Base-by-base conservation (phyloP, 2,797 vertebrate genomes). In the Anniella stebbinsi region DNA sequence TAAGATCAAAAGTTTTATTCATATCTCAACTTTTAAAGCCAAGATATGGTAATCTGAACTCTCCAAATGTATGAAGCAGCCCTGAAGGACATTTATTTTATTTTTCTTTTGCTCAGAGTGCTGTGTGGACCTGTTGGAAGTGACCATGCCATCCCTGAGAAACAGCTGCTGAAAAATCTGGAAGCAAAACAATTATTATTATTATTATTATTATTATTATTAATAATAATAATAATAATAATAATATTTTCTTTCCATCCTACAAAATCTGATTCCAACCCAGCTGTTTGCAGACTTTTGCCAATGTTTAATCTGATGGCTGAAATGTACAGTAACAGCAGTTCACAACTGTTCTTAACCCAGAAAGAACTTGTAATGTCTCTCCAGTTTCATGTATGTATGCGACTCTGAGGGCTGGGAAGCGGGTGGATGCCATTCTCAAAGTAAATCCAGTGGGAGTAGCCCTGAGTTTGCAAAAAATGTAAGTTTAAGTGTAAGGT, bases 321-420 rank as follows among this genome's bases (percentile, higher is more conserved):
- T 92, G 91, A 96, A 96, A 96, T 91, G 86, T 95, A 93, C 93
- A 95, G 94, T 95, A 96, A 96, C 91, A 78, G 91, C 92, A 80
- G 92, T 94, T 92, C 92, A 94, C 90, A 94, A 96, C 87, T 87
- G 92, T 88, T 91, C 93, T 28, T 92, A 88, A 57, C 30, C 36
- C 72, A 63, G 72, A 80, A 63, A 38, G 54, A 70, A 89, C 51
- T 87, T 36, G n/a, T 33, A 93, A 95, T 84, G 36, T 87, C 66
- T 90, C 90, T 92, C 90, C 92, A 90, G 89, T 82, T 73, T 45
- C 69, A 73, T n/a, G n/a, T n/a, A 87, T 80, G 51, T 90, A 88
- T 93, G 93, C 92, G 87, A 36, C 48, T 88, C 85, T 90, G 90
- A 88, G 63, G 93, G 48, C 78, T 90, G 86, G 88, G 86, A 94